A percentile compares a stretch with the other conserved stretches of the same genome.
Conservation (phyloP, 2,113 vertebrate species). For the Piprites chloris region DNA sequence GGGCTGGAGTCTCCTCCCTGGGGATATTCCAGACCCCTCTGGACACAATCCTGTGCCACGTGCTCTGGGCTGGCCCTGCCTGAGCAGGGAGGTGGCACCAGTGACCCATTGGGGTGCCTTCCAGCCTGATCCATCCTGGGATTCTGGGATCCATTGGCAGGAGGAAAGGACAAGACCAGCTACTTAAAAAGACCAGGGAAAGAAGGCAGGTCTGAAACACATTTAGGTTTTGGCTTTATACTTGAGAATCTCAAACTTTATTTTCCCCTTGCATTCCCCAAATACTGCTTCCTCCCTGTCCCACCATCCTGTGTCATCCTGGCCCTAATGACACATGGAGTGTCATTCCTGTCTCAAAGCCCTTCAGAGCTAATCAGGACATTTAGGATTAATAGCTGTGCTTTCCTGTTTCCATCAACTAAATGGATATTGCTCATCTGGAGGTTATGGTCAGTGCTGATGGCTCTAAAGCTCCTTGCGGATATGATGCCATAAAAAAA, state of each 20-base stretch:
- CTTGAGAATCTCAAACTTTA: neutral
- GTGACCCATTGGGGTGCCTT: neutral
- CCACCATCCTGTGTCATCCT: accelerated
- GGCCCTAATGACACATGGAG: neutral
- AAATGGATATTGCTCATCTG: neutral
- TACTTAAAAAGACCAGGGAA: neutral
- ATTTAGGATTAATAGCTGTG: neutral
- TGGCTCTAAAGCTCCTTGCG: neutral
- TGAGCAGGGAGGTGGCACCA: neutral
- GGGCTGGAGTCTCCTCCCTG: neutral
- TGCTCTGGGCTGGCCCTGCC: neutral
- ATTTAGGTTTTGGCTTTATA: neutral
- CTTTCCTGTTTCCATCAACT: neutral
- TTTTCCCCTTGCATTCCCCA: neutral
- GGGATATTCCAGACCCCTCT: neutral
- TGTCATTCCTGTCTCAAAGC: neutral
- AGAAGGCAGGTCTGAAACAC: neutral
- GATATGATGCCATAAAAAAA: neutral
- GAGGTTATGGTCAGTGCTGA: neutral
- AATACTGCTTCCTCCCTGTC: neutral
- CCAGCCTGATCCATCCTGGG: neutral
- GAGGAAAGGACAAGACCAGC: neutral
- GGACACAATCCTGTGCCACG: neutral
- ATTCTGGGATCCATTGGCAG: neutral
- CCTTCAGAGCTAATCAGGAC: neutral